phyloP scores from a whole-genome alignment of 2,797 vertebrate species.

The Gymnothorax reevesii region DNA sequence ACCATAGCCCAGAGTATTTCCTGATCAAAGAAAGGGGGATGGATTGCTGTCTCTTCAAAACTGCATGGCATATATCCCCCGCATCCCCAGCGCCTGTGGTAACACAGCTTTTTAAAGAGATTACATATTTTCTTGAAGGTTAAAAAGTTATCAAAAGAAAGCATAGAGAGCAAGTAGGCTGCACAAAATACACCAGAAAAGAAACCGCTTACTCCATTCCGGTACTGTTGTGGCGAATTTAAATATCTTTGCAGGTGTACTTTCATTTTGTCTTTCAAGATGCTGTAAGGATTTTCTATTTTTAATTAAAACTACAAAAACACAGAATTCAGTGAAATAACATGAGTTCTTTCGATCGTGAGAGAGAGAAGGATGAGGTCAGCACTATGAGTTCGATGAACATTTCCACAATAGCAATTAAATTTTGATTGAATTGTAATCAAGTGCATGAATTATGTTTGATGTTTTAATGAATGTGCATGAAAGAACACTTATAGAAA shows the following conservation, averaged over 20 bases:
- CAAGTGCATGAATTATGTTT: slow-evolving; percentile 37
- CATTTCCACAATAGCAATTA: slow-evolving; percentile 32
- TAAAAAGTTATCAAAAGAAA: neutral
- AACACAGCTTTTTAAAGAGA: neutral
- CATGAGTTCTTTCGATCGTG: slow-evolving; percentile 25
- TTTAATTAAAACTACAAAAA: slow-evolving; percentile 41
- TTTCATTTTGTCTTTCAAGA: slow-evolving; percentile 39
- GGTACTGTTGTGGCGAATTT: slow-evolving; percentile 18
- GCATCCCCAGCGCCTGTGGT: neutral
- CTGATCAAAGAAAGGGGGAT: too few relatives aligned
- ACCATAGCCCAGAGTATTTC: too few relatives aligned
- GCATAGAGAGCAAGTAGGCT: neutral
- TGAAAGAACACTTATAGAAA: slow-evolving; percentile 21
- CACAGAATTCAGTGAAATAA: slow-evolving; percentile 29
- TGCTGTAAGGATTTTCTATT: slow-evolving; percentile 35
- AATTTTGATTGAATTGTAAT: slow-evolving; percentile 44
- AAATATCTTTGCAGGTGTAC: slow-evolving; percentile 27
- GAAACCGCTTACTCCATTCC: slow-evolving; percentile 30
- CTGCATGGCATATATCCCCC: too few relatives aligned
- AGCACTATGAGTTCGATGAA: slow-evolving; percentile 35
- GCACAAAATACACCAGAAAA: neutral
- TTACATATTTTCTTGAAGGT: neutral
- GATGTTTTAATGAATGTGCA: slow-evolving; percentile 48
- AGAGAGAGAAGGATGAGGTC: slow-evolving; percentile 30
- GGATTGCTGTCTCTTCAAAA: too few relatives aligned